phyloP scores from a whole-genome alignment of 2,888 invertebrate genomes.

The Tipula unca region DNA sequence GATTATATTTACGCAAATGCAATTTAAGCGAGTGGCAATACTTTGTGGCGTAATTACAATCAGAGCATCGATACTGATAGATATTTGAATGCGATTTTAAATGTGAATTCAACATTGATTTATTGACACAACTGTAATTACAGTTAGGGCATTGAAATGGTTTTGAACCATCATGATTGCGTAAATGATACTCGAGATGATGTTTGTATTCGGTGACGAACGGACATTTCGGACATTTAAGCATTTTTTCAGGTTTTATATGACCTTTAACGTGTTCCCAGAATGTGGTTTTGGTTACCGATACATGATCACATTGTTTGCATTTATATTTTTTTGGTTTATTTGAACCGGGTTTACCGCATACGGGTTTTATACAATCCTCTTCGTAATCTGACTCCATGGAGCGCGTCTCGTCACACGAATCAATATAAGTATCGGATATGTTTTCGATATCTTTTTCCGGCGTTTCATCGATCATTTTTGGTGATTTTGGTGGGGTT shows the following conservation, averaged over 20 bases:
- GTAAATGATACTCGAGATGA: slow-evolving; percentile 92
- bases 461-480: slow-evolving; percentile 24
- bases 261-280: slow-evolving; percentile 90
- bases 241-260: slow-evolving; percentile 85
- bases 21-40: slow-evolving; percentile 96
- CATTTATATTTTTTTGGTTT: slow-evolving; percentile 86
- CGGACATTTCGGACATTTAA: slow-evolving; percentile 85
- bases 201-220: slow-evolving; percentile 99
- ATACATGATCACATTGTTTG: slow-evolving; percentile 81
- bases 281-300: slow-evolving; percentile 81
- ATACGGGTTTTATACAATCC: slow-evolving; percentile 44
- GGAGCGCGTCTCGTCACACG: slow-evolving; percentile 37
- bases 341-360: slow-evolving; percentile 44
- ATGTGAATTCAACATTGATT: slow-evolving; percentile 98
- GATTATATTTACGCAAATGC: slow-evolving; percentile 85
- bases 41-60: slow-evolving; percentile 94
- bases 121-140: slow-evolving; percentile 88
- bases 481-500: slow-evolving; percentile 41
- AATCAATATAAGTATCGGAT: slow-evolving; percentile 43
- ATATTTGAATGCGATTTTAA: slow-evolving; percentile 90
- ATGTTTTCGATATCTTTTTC: slow-evolving; percentile 37
- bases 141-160: slow-evolving; percentile 91
- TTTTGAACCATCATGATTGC: slow-evolving; percentile 91
- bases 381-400: slow-evolving; percentile 37
- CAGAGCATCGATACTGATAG: slow-evolving; percentile 86